These are phyloP conservation scores for Stictonetta naevosa DNA, from an alignment of 2,113 vertebrate species.

Conservation along the genomic window DNA sequence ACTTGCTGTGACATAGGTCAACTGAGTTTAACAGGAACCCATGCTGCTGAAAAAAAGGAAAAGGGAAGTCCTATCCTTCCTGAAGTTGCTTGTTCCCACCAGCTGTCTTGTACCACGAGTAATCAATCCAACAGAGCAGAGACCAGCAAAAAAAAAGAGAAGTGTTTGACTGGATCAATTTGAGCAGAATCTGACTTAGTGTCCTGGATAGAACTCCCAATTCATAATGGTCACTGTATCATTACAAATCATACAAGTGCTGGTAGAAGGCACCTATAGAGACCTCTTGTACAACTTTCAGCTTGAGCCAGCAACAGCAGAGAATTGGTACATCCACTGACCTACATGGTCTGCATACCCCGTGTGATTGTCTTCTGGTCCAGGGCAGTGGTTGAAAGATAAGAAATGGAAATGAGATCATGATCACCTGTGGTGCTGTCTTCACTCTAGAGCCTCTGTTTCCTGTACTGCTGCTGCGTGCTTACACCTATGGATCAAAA, in stretches of 20 bases:
- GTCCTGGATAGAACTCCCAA: neutral
- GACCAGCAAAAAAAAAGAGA: neutral
- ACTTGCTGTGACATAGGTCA: neutral
- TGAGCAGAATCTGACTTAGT: neutral
- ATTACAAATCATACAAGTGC: neutral
- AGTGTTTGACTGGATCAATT: neutral
- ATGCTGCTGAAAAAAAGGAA: neutral
- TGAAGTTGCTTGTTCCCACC: neutral
- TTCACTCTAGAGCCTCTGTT: neutral
- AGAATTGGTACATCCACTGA: neutral
- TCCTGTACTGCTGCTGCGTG: neutral
- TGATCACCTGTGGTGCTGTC: neutral
- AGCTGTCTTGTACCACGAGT: neutral
- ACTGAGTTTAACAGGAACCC: neutral
- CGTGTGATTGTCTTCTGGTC: neutral
- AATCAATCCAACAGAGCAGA: neutral
- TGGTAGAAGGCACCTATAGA: neutral
- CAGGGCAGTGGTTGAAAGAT: rapidly evolving
- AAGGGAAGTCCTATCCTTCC: neutral
- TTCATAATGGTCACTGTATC: neutral
- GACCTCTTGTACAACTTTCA: neutral
- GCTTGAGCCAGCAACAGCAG: neutral
- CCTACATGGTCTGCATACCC: neutral
- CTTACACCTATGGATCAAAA: neutral
- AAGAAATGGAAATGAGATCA: neutral